These are phyloP conservation scores for Lacanobia wlatinum DNA, from an alignment of 2,888 invertebrate species.

Conservation along the genomic window DNA sequence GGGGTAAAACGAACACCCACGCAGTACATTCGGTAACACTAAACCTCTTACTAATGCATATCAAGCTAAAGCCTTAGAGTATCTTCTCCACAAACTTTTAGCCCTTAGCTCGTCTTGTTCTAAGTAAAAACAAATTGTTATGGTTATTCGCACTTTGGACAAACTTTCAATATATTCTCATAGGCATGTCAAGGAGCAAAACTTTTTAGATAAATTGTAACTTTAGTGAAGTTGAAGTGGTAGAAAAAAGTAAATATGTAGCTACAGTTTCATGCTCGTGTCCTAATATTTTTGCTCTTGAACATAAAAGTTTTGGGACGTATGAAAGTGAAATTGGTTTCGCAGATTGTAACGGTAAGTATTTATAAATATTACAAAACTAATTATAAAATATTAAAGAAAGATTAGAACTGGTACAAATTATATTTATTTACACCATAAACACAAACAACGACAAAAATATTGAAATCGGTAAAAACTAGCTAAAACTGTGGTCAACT, in stretches of 20 bases:
- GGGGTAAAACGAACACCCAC: background rate
- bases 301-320: slow-evolving; percentile 26
- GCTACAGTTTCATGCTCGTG: slow-evolving; percentile 3
- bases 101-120: slow-evolving; percentile 46
- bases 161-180: slow-evolving; percentile 63
- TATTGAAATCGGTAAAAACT: background rate
- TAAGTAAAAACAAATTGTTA: slow-evolving; percentile 66
- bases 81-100: slow-evolving; percentile 54
- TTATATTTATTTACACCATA: too few relatives aligned
- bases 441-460: background rate
- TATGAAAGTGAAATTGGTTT: slow-evolving; percentile 26
- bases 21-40: background rate
- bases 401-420: too few relatives aligned
- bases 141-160: slow-evolving; percentile 60
- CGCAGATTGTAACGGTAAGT: background rate
- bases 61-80: slow-evolving; percentile 20
- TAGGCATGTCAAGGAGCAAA: slow-evolving; percentile 54
- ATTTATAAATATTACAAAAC: too few relatives aligned
- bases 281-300: slow-evolving; percentile 23
- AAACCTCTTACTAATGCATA: slow-evolving; percentile 40
- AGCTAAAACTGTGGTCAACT: background rate
- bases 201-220: slow-evolving; percentile 58
- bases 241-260: slow-evolving; percentile 42
- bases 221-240: slow-evolving; percentile 42
- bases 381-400: too few relatives aligned